Base-by-base conservation (phyloP, 2,797 vertebrate genomes). In the Chrosomus eos region DNA sequence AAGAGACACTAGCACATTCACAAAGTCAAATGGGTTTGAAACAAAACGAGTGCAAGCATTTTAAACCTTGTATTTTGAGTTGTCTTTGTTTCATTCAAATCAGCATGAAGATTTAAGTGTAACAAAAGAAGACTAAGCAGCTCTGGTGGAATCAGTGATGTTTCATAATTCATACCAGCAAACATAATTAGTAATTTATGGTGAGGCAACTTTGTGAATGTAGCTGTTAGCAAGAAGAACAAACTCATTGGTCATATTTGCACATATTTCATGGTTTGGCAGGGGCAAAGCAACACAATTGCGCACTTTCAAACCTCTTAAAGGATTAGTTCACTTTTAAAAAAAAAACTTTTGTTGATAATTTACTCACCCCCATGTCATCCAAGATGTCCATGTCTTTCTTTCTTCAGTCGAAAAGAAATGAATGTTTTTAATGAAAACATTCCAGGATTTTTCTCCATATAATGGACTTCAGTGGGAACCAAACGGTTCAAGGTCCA, bases 141-240 rank as follows among this genome's bases (percentile, higher is more conserved):
- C 26, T 64, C 40, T 1, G 38, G 67, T 62, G 40, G 38, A 60
- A 76, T 75, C 77, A 64, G 62, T 64, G 43, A 81, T 60, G 78
- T 70, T 84, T 38, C 82, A 80, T 84, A 80, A 80, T 84, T 87
- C 66, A 87, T 84, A 62, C 23, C 11, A 70, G 62, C 70, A 84
- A 87, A 84, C 86, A 84, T 76, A 62, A 80, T 84, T 84, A 80
- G 77, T 43, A 53, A 84, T 84, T 81, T 84, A 87, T 84, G 82
- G 80, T 18, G 51, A 76, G 40, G 75, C 68, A 74, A 43, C 7
- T 0, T 67, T 80, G 72, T 83, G 64, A 38, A 83, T 75, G 18
- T 62, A 71, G 85, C 58, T 55, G 55, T 73, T 75, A 67, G 70
- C 40, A 80, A 48, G 36, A 66, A 45, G 51, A 80, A 79, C n/a